Conservation (phyloP, 2,797 vertebrate genomes). For the Epinephelus coioides region DNA sequence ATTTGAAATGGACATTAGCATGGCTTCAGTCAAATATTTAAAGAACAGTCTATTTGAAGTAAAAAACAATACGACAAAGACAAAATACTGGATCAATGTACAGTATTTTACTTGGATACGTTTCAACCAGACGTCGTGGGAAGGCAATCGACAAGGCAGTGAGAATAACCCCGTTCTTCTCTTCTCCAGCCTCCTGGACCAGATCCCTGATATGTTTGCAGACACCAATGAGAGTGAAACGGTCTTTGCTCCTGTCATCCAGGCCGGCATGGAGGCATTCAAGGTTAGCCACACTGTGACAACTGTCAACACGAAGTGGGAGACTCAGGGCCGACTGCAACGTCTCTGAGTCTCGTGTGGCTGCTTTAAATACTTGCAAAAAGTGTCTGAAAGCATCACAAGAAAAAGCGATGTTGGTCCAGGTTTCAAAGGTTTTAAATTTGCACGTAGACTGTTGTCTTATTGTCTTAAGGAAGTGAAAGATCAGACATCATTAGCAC, state of each 20-base stretch:
- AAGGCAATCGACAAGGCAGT: not conserved
- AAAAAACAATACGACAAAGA: not conserved
- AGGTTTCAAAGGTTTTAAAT: too few species aligned
- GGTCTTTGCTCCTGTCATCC: conserved; percentile 94
- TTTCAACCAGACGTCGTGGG: not conserved
- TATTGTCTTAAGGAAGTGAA: not conserved
- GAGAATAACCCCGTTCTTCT: conserved; percentile 11
- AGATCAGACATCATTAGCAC: not conserved
- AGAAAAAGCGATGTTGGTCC: too few species aligned
- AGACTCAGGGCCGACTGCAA: not conserved
- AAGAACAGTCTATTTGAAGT: not conserved
- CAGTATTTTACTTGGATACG: not conserved
- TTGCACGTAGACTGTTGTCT: not conserved
- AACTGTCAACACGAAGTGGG: conserved; percentile 45
- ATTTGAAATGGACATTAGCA: not conserved
- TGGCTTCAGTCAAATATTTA: conserved; percentile 1
- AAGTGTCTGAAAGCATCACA: too few species aligned
- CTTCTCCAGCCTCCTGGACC: conserved; percentile 91
- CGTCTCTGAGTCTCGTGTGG: not conserved
- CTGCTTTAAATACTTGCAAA: not conserved
- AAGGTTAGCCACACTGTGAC: conserved; percentile 88
- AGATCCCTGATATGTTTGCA: conserved; percentile 98
- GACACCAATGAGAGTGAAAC: conserved; percentile 96
- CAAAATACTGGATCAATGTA: not conserved
- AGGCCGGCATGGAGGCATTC: conserved; percentile 95